Percentiles rank a stretch among this genome's conserved stretches.
Evolutionary conservation across 2,113 vertebrate genomes (phyloP).

Genomic region (Esox niger): DNA sequence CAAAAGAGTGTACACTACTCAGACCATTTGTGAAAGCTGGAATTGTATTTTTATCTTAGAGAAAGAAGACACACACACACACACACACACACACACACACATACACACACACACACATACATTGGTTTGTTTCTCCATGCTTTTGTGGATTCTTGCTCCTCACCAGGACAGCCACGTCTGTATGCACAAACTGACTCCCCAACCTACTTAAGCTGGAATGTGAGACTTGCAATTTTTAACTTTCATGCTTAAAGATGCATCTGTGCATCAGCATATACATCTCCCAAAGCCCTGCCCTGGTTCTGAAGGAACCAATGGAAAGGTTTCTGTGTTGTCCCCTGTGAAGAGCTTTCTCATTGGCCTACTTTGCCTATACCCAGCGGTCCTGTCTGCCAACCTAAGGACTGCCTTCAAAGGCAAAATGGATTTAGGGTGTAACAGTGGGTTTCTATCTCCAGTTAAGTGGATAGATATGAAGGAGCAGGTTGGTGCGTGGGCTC

Average conservation of each 20-base stretch:
- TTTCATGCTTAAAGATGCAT: conserved; percentile 43
- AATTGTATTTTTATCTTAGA: not conserved
- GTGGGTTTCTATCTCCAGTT: not conserved
- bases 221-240: conserved; percentile 61
- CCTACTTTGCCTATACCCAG: conserved; percentile 47
- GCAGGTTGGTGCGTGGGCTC: no score
- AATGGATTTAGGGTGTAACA: conserved; percentile 21
- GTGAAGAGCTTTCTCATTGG: not conserved
- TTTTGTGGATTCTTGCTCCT: no score
- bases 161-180: no score
- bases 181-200: not conserved
- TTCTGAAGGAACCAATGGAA: no score
- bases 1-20: not conserved
- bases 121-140: no score
- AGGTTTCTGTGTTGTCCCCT: no score
- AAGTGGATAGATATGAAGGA: no score
- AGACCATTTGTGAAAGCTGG: not conserved
- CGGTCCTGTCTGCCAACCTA: conserved; percentile 14
- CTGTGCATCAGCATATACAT: conserved; percentile 28
- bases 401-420: conserved; percentile 35
- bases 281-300: conserved; percentile 36
- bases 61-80: not conserved
- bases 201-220: conserved; percentile 17
- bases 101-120: conserved; percentile 9
- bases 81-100: not conserved